Percentiles rank a stretch among this genome's conserved stretches.
Evolutionary conservation across 2,888 invertebrate species (phyloP).

Genomic region (Tenthredo amoena): DNA sequence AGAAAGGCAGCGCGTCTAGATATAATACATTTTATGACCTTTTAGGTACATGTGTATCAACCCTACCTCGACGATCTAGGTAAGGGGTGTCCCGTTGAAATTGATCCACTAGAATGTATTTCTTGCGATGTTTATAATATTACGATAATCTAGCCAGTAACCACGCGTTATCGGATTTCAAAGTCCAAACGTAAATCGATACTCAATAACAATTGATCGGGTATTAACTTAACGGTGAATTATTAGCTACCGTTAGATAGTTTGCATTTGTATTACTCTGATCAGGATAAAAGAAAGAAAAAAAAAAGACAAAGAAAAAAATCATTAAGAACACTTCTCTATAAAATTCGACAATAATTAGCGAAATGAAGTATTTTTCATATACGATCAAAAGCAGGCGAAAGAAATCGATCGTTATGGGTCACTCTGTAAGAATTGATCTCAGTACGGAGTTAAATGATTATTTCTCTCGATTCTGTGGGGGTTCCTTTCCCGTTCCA

Average conservation of each 20-base stretch:
- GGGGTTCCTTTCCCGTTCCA: conserved; percentile 58
- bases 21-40: conserved; percentile 15
- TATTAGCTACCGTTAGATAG: conserved; percentile 20
- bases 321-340: neutral
- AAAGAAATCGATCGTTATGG: neutral
- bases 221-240: conserved; percentile 24
- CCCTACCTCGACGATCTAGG: conserved; percentile 1
- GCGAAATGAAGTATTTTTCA: neutral
- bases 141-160: conserved; percentile 36
- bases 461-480: conserved; percentile 58
- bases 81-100: conserved; percentile 49
- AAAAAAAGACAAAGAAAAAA: neutral
- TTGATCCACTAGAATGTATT: conserved; percentile 34
- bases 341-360: neutral
- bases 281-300: neutral
- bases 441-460: neutral
- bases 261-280: neutral
- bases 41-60: conserved; percentile 9
- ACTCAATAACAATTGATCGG: conserved; percentile 33
- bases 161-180: conserved; percentile 40
- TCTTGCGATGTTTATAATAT: conserved; percentile 13
- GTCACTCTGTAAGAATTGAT: conserved; percentile 1
- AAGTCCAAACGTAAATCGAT: conserved; percentile 44
- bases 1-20: neutral
- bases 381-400: neutral